Evolutionary conservation across 2,888 invertebrate species (phyloP).

Genomic region (Eristalis tenax): DNA sequence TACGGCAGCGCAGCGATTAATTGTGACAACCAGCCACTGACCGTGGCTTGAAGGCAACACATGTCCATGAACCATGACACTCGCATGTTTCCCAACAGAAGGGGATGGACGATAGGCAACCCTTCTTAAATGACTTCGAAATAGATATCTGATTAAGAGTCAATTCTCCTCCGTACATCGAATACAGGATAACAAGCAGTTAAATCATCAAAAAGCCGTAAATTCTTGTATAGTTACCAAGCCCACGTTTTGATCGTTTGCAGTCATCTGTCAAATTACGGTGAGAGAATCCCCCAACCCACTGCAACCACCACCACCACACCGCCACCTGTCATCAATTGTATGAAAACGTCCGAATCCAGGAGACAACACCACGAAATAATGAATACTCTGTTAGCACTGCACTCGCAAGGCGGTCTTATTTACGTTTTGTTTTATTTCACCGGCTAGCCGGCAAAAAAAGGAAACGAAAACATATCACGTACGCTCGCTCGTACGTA

Average conservation of each 20-base stretch:
- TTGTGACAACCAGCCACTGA: too few relatives aligned
- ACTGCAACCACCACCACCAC: neutral
- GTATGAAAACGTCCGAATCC: neutral
- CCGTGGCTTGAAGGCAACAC: too few relatives aligned
- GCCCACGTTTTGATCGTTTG: neutral
- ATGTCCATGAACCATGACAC: too few relatives aligned
- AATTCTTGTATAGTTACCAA: neutral
- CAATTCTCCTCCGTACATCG: too few relatives aligned
- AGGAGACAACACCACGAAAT: neutral
- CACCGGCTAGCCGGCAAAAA: slow-evolving; percentile 46
- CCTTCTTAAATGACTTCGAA: too few relatives aligned
- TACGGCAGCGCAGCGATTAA: too few relatives aligned
- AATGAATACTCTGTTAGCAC: neutral
- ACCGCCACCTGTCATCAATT: neutral
- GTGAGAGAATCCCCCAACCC: neutral
- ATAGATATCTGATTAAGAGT: too few relatives aligned
- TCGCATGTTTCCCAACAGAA: too few relatives aligned
- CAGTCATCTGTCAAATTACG: neutral
- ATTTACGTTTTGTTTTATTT: slow-evolving; percentile 4
- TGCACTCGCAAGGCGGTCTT: neutral
- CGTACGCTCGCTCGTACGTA: neutral
- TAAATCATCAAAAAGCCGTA: neutral
- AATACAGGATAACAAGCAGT: too few relatives aligned
- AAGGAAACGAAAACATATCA: slow-evolving; percentile 7
- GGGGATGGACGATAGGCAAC: too few relatives aligned